Percentiles rank a stretch among this genome's conserved stretches.
These are phyloP conservation scores for Columba janthina DNA, from an alignment of 2,113 vertebrate genomes.

Conservation along the genomic window DNA sequence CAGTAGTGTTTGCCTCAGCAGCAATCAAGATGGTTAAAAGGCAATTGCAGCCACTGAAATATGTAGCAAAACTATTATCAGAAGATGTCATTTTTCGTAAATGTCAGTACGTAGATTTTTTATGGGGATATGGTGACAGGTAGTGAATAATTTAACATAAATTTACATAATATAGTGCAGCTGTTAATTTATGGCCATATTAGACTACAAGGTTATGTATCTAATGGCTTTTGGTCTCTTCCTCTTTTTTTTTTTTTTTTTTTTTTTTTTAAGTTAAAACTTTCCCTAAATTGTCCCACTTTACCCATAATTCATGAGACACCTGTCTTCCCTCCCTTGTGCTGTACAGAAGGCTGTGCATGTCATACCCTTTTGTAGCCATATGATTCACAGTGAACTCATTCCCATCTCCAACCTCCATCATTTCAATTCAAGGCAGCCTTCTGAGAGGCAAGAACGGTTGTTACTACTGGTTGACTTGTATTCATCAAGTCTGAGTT, in stretches of 20 bases:
- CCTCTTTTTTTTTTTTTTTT: background rate
- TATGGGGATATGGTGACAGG: slow-evolving; percentile 74
- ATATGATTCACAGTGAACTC: background rate
- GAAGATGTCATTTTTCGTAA: slow-evolving; percentile 75
- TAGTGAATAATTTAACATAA: slow-evolving; percentile 81
- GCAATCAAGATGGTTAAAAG: slow-evolving; percentile 57
- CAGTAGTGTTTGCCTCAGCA: slow-evolving; percentile 61
- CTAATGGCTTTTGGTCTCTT: slow-evolving; percentile 62
- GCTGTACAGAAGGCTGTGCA: background rate
- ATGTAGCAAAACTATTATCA: slow-evolving; percentile 69
- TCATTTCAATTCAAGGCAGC: background rate
- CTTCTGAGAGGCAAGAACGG: background rate
- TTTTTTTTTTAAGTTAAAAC: slow-evolving; percentile 50
- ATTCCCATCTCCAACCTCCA: background rate
- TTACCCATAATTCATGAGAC: slow-evolving; percentile 58
- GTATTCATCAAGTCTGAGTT: background rate
- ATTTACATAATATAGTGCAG: slow-evolving; percentile 81
- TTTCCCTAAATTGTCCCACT: slow-evolving; percentile 59
- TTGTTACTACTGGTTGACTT: background rate
- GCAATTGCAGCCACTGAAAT: slow-evolving; percentile 49
- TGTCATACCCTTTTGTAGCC: background rate
- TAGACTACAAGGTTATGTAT: slow-evolving; percentile 74
- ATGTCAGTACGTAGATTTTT: slow-evolving; percentile 77
- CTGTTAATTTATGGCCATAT: slow-evolving; percentile 78
- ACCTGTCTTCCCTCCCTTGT: slow-evolving; percentile 23